Evolutionary conservation across 2,888 invertebrate species (phyloP), one percentile per base, ranked within the genome.

Genomic region (Drosophila niveifrons): DNA sequence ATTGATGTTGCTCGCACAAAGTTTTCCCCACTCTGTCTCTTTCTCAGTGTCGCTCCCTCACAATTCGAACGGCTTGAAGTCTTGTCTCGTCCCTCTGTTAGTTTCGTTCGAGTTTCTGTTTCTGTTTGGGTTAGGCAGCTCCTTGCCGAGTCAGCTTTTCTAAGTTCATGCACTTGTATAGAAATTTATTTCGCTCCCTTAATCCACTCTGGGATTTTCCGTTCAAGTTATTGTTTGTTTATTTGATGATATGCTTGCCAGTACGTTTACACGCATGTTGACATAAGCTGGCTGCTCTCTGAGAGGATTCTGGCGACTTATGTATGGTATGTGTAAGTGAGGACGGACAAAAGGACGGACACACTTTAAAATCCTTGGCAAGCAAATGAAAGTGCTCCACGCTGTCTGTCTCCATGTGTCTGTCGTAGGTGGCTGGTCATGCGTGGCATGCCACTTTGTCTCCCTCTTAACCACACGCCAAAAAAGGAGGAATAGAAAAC

Each of bases 191-290:
- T 72, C 57, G 57, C 53, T 58, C 15, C 41, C 57, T 46, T 51
- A 72, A 72, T 72, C 73, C 73, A 72, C 67, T 62, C 48, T n/a
- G 18, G 71, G 70, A 58, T 69, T 64, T 69, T 43, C 36, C 13
- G 53, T 62, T 66, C 55, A 72, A 62, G 61, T 56, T 74, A 74
- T 74, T 70, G 66, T 70, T 58, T 62, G 66, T 71, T 63, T 66
- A 75, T 71, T 71, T 66, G 66, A 75, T 72, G 72, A 72, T 72
- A 72, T 62, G 72, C 57, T 66, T 50, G 66, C 57, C 57, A 50
- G 66, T 72, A 41, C 66, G 70, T 72, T 75, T 66, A 66, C 71
- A 63, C 75, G 58, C 72, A 61, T 57, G 76, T 57, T 75, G 75
- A 71, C 72, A 72, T 52, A 72, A 67, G 67, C 73, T 67, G 51